Percentiles rank a stretch among this genome's conserved stretches.
These are phyloP conservation scores for Lycaon pictus DNA, from an alignment of 2,113 vertebrate genomes.

Conservation along the genomic window DNA sequence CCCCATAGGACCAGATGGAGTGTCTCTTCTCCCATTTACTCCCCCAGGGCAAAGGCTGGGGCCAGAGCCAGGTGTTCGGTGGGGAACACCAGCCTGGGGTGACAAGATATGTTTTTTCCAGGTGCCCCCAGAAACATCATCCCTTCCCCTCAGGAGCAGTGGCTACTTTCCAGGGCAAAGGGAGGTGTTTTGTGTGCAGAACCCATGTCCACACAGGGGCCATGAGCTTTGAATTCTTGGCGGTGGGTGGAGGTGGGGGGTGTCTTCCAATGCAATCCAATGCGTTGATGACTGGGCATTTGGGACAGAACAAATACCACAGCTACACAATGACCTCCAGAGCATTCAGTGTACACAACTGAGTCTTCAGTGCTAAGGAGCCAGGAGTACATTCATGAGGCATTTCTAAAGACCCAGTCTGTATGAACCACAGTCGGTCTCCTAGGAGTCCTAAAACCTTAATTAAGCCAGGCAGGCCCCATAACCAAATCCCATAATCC, in stretches of 20 bases:
- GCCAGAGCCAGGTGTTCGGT: neutral
- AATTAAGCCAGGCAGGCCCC: constrained; percentile 53
- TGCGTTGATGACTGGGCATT: neutral
- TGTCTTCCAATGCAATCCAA: neutral
- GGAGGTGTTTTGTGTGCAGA: neutral
- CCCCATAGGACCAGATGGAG: neutral
- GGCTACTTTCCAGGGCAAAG: neutral
- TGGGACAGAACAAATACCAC: neutral
- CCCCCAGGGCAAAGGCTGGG: neutral
- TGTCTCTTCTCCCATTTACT: neutral
- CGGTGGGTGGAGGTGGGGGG: too few species aligned
- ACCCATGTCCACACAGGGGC: neutral
- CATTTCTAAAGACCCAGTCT: constrained; percentile 9
- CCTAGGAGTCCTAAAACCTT: constrained; percentile 62
- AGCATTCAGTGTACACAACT: neutral
- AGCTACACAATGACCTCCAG: neutral
- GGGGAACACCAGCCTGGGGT: neutral
- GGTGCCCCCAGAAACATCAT: neutral
- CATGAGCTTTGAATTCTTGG: neutral
- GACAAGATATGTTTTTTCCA: neutral
- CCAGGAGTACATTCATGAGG: neutral
- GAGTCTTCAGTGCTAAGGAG: neutral
- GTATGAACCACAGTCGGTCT: neutral
- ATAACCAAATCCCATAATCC: constrained; percentile 50
- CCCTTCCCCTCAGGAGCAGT: neutral